Base-by-base conservation (phyloP, 2,113 vertebrate genomes). In the Lampris megalopsis region DNA sequence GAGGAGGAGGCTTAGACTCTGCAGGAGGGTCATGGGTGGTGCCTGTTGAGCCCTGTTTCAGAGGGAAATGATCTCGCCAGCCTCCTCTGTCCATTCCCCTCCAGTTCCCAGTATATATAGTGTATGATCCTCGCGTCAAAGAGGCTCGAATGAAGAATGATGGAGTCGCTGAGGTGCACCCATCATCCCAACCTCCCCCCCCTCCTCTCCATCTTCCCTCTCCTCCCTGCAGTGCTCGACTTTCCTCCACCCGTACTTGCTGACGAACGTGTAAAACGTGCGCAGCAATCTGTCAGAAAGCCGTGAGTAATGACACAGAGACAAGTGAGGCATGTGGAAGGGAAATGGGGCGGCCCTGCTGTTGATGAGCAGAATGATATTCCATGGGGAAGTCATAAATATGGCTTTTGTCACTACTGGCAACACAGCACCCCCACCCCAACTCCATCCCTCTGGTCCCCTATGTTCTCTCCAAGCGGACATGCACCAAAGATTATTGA, bases 241-340 rank as follows among this genome's bases (percentile, higher is more conserved):
- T 40, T 61, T 41, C 24, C 60, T 62, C 40, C 5, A 5, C 52
- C 37, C 6, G 47, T 66, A 71, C 73, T 48, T 61, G 77, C 84
- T 83, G 80, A 77, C 68, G 6, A 61, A 50, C 43, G 48, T 72
- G 70, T 70, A 67, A 69, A 73, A 48, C 50, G 63, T 57, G 59
- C 13, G 11, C 60, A 57, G 66, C 49, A 38, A 58, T 53, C 75
- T 64, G 65, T 56, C 64, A 56, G 70, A 24, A 24, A 10, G 42
- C 9, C 53, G 65, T 80, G 73, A 82, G 73, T 82, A 86, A 82
- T 82, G 73, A 48, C 6, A 62, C 66, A 45, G 36, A 58, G 71
- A 79, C 48, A 50, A 71, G 48, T 54, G 41, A 54, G 49, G 41
- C 13, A 54, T 47, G 8, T 38, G 11, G 60, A 73, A 63, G 48